A percentile compares a stretch with the other conserved stretches of the same genome.
Evolutionary conservation across 2,113 vertebrate species (phyloP).

Genomic region (Cryptoleucopteryx plumbea): DNA sequence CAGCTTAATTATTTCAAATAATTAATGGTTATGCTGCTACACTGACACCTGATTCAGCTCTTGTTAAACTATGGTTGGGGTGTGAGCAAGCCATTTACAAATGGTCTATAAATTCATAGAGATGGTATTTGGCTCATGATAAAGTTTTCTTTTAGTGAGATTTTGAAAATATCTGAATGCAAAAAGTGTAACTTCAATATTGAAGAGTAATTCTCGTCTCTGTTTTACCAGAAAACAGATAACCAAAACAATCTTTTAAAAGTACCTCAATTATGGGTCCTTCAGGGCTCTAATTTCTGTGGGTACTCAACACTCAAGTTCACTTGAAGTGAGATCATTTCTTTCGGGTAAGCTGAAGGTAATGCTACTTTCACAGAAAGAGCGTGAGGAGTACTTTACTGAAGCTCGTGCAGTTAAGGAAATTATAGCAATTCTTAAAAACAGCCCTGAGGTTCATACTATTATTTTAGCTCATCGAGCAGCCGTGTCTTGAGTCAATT

Average conservation of each 20-base stretch:
- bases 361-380: neutral
- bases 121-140: neutral
- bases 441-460: neutral
- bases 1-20: neutral
- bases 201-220: neutral
- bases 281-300: neutral
- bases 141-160: neutral
- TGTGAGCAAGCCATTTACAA: neutral
- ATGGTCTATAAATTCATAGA: neutral
- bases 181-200: neutral
- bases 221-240: neutral
- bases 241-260: neutral
- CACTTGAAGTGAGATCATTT: neutral
- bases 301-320: neutral
- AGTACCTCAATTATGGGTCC: neutral
- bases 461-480: neutral
- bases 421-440: neutral
- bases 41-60: neutral
- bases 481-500: conserved; percentile 2
- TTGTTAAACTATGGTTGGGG: neutral
- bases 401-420: neutral
- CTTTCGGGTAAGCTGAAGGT: neutral
- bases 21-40: neutral
- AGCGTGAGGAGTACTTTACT: neutral
- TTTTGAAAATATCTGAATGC: neutral